These are phyloP conservation scores for Drosophila borealis DNA, from an alignment of 2,888 invertebrate species.

Conservation along the genomic window DNA sequence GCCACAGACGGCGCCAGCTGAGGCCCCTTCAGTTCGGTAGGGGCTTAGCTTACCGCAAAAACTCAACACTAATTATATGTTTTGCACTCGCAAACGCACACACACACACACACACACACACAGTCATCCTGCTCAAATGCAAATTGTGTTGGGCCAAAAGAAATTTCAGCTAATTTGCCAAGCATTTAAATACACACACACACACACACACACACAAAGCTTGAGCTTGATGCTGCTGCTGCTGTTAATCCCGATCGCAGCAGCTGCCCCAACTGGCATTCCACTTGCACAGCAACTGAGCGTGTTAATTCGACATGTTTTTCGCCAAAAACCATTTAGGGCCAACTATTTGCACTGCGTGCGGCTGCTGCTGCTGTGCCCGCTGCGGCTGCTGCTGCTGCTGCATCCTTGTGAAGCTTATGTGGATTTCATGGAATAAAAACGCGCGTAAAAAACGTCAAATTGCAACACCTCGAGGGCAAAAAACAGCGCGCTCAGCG, in stretches of 20 bases:
- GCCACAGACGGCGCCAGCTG: slow-evolving; percentile 75
- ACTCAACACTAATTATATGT: slow-evolving; percentile 71
- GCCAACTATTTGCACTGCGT: slow-evolving; percentile 82
- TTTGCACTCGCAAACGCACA: slow-evolving; percentile 44
- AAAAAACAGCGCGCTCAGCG: slow-evolving; percentile 40
- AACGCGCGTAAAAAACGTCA: slow-evolving; percentile 83
- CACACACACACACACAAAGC: too few relatives aligned
- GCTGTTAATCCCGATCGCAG: slow-evolving; percentile 44
- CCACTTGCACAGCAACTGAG: slow-evolving; percentile 55
- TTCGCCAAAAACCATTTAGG: slow-evolving; percentile 80
- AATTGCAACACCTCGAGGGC: slow-evolving; percentile 84
- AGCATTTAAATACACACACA: slow-evolving; percentile 69
- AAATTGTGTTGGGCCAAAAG: slow-evolving; percentile 63
- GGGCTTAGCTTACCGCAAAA: slow-evolving; percentile 55
- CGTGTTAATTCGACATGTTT: slow-evolving; percentile 84
- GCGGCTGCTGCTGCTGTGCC: slow-evolving; percentile 53
- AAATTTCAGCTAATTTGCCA: slow-evolving; percentile 77
- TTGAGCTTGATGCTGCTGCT: slow-evolving; percentile 37
- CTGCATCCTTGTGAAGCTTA: slow-evolving; percentile 56
- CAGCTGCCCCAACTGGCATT: slow-evolving; percentile 37
- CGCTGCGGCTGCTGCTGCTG: slow-evolving; percentile 29
- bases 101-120: slow-evolving; percentile 27
- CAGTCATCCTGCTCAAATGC: slow-evolving; percentile 41
- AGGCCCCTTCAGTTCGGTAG: slow-evolving; percentile 40
- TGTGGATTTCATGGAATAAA: slow-evolving; percentile 77